phyloP scores from a whole-genome alignment of 1,140 invertebrate genomes.

The Gerris buenoi region DNA sequence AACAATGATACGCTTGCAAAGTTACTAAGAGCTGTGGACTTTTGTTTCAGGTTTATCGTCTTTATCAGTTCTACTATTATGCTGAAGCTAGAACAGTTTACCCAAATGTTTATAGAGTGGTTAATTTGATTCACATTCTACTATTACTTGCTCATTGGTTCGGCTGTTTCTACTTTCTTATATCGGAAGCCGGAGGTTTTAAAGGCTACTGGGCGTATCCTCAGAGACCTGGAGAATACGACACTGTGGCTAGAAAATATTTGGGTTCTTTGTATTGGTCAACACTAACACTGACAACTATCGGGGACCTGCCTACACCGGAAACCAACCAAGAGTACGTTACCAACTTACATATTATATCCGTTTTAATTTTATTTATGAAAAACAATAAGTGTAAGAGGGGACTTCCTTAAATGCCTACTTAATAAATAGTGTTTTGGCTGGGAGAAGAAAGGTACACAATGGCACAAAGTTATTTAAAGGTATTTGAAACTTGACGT shows the following conservation, averaged over 20 bases:
- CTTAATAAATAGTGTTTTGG: too few relatives aligned
- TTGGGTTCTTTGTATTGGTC: slow-evolving; percentile 91
- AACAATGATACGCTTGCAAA: too few relatives aligned
- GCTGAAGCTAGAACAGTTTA: slow-evolving; percentile 87
- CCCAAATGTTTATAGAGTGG: slow-evolving; percentile 89
- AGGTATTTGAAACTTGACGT: too few relatives aligned
- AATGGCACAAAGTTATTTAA: too few relatives aligned
- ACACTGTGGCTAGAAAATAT: slow-evolving; percentile 77
- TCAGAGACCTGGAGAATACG: slow-evolving; percentile 68
- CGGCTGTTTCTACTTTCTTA: slow-evolving; percentile 88
- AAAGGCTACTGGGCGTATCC: slow-evolving; percentile 85
- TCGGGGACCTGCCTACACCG: slow-evolving; percentile 84
- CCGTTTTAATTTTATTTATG: too few relatives aligned
- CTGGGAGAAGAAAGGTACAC: too few relatives aligned
- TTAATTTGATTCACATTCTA: slow-evolving; percentile 87
- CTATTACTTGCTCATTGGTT: slow-evolving; percentile 93
- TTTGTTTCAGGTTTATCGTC: slow-evolving; percentile 73
- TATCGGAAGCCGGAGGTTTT: slow-evolving; percentile 69
- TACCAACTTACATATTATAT: too few relatives aligned
- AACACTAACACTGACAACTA: slow-evolving; percentile 88
- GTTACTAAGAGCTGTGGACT: too few relatives aligned
- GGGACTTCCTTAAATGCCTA: too few relatives aligned
- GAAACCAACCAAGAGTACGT: slow-evolving; percentile 87
- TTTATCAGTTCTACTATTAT: slow-evolving; percentile 87
- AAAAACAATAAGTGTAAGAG: too few relatives aligned